Conservation (phyloP, 2,797 vertebrate species). For the Otolemur crassicaudatus region DNA sequence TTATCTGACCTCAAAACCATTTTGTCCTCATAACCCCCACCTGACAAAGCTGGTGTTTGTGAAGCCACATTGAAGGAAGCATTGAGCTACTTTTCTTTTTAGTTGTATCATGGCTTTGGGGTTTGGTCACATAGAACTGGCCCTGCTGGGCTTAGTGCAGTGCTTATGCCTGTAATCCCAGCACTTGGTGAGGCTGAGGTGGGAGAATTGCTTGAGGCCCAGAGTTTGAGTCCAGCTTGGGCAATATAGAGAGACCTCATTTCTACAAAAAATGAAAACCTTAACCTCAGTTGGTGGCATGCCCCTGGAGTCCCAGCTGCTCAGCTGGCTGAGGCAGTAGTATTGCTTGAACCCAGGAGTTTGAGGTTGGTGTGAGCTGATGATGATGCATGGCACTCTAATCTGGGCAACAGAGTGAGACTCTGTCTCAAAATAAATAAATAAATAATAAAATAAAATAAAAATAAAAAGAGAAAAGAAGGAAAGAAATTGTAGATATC, state of each 20-base stretch:
- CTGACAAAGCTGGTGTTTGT: background rate
- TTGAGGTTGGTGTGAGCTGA: no score
- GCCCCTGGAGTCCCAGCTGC: background rate
- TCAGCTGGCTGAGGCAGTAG: background rate
- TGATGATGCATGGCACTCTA: background rate
- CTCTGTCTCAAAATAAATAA: no score
- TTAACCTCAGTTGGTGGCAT: background rate
- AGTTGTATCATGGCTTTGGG: background rate
- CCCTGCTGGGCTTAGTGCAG: background rate
- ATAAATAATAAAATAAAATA: no score
- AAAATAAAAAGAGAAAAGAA: no score
- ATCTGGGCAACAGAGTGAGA: background rate
- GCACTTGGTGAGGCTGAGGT: background rate
- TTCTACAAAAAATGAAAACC: background rate
- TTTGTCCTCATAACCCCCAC: background rate
- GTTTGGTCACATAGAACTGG: background rate
- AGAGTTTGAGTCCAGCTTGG: background rate
- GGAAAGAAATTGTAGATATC: slow-evolving; percentile 37
- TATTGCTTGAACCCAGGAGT: background rate
- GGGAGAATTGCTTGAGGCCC: background rate
- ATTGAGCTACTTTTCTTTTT: background rate
- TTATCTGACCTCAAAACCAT: background rate
- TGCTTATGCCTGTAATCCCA: background rate
- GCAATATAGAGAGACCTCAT: background rate
- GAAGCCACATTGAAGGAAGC: background rate